Conservation (phyloP, 2,888 invertebrate species). For the Icerya purchasi region DNA sequence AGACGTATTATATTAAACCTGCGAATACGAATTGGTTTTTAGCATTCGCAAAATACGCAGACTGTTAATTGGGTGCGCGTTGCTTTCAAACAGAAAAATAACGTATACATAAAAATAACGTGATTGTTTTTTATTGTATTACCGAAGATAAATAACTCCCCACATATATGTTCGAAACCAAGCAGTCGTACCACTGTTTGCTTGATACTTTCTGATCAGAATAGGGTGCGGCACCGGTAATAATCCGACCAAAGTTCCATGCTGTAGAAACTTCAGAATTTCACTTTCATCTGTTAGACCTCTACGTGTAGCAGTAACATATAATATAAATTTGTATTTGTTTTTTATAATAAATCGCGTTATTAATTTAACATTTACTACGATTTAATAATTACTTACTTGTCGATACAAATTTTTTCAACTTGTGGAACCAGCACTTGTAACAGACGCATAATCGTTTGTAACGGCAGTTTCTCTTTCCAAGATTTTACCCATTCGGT, state of each 20-base stretch:
- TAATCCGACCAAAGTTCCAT: constrained; percentile 90
- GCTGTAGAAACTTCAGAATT: constrained; percentile 94
- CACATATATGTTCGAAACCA: constrained; percentile 99
- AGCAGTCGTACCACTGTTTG: constrained; percentile 92
- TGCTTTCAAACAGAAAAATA: no score
- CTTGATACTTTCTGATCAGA: constrained; percentile 94
- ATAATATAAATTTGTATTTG: no score
- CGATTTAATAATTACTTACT: no score
- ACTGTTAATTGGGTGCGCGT: no score
- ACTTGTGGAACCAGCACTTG: constrained; percentile 99
- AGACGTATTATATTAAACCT: no score
- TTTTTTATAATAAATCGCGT: no score
- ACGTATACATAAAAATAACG: neutral
- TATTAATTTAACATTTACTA: no score
- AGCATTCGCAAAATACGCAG: no score
- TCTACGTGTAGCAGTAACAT: no score
- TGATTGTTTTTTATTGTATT: constrained; percentile 11
- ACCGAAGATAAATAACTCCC: constrained; percentile 96
- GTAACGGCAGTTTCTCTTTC: constrained; percentile 90
- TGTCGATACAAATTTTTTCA: constrained; percentile 99
- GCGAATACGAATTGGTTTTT: no score
- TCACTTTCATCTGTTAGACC: constrained; percentile 98
- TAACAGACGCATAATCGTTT: constrained; percentile 94
- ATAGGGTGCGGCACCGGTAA: constrained; percentile 98
- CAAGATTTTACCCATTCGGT: constrained; percentile 90